Conservation (phyloP, 1,140 invertebrate species). For the Drosophila saltans region DNA sequence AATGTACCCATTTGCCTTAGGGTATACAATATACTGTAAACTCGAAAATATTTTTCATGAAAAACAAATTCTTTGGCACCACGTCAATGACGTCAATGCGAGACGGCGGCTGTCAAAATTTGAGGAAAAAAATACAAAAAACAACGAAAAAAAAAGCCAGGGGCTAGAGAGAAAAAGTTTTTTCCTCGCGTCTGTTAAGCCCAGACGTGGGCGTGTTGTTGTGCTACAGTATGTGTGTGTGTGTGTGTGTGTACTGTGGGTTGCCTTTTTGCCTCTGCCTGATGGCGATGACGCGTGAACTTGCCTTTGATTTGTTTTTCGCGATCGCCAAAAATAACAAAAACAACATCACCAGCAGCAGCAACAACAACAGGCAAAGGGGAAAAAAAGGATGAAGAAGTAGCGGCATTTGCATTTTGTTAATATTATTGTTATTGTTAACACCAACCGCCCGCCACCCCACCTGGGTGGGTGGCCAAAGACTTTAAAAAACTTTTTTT, state of each 20-base stretch:
- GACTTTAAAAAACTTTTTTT: too few relatives aligned
- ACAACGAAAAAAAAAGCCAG: background rate
- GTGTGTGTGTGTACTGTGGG: constrained; percentile 30
- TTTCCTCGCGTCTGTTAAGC: constrained; percentile 47
- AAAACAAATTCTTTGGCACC: constrained; percentile 77
- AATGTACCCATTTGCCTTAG: constrained; percentile 19
- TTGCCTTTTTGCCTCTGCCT: constrained; percentile 15
- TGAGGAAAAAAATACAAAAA: constrained; percentile 22
- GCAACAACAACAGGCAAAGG: too few relatives aligned
- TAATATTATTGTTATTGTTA: constrained; percentile 48
- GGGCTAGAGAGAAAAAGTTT: constrained; percentile 28
- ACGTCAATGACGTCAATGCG: constrained; percentile 77
- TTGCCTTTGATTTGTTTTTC: constrained; percentile 76
- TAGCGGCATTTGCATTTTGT: constrained; percentile 45
- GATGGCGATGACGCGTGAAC: constrained; percentile 74
- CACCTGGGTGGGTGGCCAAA: too few relatives aligned
- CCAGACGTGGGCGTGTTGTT: constrained; percentile 67
- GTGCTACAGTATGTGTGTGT: constrained; percentile 12
- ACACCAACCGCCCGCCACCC: constrained; percentile 22
- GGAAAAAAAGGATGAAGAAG: background rate
- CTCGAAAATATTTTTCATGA: constrained; percentile 74
- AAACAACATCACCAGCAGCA: background rate
- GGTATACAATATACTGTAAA: constrained; percentile 44
- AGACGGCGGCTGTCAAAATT: constrained; percentile 60
- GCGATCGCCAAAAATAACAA: constrained; percentile 67